A percentile compares a stretch with the other conserved stretches of the same genome.
Evolutionary conservation across 2,113 vertebrate genomes (phyloP).

Genomic region (Dipodomys ordii): DNA sequence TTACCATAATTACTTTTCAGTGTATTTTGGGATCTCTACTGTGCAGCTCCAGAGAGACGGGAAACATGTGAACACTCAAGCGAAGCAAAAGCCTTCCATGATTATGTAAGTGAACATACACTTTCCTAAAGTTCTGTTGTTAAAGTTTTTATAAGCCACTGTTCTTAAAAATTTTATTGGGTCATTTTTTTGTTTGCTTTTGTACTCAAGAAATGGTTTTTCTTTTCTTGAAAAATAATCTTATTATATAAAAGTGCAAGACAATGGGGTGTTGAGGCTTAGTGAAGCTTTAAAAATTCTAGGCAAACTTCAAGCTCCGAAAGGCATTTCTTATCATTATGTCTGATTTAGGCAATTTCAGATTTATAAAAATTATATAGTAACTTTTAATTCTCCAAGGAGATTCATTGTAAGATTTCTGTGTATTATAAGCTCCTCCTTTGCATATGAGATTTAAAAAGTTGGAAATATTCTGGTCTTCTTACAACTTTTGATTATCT

Average conservation of each 20-base stretch:
- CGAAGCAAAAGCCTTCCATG: slow-evolving; percentile 94
- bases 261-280: neutral
- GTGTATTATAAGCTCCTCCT: slow-evolving; percentile 17
- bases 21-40: slow-evolving; percentile 95
- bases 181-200: slow-evolving; percentile 6
- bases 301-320: neutral
- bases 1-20: slow-evolving; percentile 82
- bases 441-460: slow-evolving; percentile 8
- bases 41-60: slow-evolving; percentile 93
- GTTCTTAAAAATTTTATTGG: neutral
- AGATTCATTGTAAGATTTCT: slow-evolving; percentile 19
- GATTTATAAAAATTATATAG: neutral
- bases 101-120: slow-evolving; percentile 89
- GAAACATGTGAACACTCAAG: slow-evolving; percentile 95
- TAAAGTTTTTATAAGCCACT: slow-evolving; percentile 2
- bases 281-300: neutral
- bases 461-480: neutral
- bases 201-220: neutral
- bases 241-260: slow-evolving; percentile 44
- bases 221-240: neutral
- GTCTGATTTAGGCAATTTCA: slow-evolving; percentile 21
- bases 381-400: slow-evolving; percentile 12
- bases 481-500: slow-evolving; percentile 8
- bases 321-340: neutral
- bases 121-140: neutral